Conservation (phyloP, 1,140 invertebrate genomes). For the Drosophila baimaii region DNA sequence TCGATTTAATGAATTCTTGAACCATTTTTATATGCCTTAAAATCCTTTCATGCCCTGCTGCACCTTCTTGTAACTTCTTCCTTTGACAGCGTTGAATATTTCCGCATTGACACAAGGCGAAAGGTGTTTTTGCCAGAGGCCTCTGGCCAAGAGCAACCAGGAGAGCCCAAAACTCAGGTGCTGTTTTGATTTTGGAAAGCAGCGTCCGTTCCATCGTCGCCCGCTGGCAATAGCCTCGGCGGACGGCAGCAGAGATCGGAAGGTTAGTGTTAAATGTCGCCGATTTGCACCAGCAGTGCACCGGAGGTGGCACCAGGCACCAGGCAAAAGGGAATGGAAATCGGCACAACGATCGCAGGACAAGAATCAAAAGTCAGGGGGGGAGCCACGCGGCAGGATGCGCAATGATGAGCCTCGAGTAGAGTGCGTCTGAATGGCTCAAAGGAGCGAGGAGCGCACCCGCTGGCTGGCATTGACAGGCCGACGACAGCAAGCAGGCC, state of each 20-base stretch:
- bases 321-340: slow-evolving; percentile 2
- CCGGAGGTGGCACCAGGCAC: slow-evolving; percentile 47
- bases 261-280: slow-evolving; percentile 74
- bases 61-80: neutral
- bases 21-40: neutral
- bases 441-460: slow-evolving; percentile 39
- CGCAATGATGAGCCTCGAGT: slow-evolving; percentile 66
- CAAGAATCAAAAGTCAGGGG: slow-evolving; percentile 6
- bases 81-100: neutral
- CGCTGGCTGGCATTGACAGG: slow-evolving; percentile 66
- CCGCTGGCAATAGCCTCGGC: slow-evolving; percentile 13
- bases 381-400: slow-evolving; percentile 66
- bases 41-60: neutral
- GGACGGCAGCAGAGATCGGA: slow-evolving; percentile 37
- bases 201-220: slow-evolving; percentile 12
- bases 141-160: neutral
- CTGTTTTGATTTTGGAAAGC: slow-evolving; percentile 42
- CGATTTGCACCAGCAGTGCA: slow-evolving; percentile 80
- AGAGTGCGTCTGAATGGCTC: slow-evolving; percentile 6
- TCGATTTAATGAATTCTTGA: too few species aligned
- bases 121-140: slow-evolving; percentile 29
- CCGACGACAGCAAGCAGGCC: slow-evolving; percentile 64
- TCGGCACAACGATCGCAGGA: neutral
- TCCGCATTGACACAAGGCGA: neutral
- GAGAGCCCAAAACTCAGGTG: slow-evolving; percentile 40